phyloP scores from a whole-genome alignment of 1,140 invertebrate species.

The Pogonognathellus flavescens region DNA sequence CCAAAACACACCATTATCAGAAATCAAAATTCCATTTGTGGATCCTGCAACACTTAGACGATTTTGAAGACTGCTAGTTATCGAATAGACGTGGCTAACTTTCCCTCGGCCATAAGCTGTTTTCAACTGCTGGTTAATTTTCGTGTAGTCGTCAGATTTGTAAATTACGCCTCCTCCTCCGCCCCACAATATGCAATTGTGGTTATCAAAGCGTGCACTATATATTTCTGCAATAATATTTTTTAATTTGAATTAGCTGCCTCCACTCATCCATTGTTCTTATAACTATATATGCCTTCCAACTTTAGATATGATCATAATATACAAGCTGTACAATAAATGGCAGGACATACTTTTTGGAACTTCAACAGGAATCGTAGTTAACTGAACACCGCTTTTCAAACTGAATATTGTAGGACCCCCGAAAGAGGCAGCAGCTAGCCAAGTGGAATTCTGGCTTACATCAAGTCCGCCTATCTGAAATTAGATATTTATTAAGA shows the following conservation, averaged over 20 bases:
- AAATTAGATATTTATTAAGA: background rate
- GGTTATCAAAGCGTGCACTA: background rate
- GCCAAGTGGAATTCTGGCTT: conserved; percentile 20
- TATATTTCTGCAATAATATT: conserved; percentile 4
- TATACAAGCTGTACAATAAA: no score
- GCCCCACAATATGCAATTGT: conserved; percentile 9
- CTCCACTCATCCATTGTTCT: background rate
- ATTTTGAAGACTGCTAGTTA: background rate
- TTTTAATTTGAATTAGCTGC: background rate
- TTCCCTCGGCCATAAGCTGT: conserved; percentile 10
- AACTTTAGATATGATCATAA: no score
- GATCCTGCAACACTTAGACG: conserved; percentile 30
- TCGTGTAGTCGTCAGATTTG: conserved; percentile 31
- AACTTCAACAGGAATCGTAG: conserved; percentile 7
- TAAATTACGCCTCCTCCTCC: conserved; percentile 20
- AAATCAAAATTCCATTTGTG: conserved; percentile 21
- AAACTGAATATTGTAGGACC: conserved; percentile 15
- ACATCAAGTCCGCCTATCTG: conserved; percentile 24
- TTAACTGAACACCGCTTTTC: conserved; percentile 10
- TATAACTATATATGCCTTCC: no score
- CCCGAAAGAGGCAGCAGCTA: background rate
- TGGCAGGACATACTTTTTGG: background rate
- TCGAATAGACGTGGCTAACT: conserved; percentile 31
- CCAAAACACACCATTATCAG: conserved; percentile 23
- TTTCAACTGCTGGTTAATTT: conserved; percentile 2